These are phyloP conservation scores for Periphyllus acericola DNA, from an alignment of 2,888 invertebrate species.

Conservation along the genomic window DNA sequence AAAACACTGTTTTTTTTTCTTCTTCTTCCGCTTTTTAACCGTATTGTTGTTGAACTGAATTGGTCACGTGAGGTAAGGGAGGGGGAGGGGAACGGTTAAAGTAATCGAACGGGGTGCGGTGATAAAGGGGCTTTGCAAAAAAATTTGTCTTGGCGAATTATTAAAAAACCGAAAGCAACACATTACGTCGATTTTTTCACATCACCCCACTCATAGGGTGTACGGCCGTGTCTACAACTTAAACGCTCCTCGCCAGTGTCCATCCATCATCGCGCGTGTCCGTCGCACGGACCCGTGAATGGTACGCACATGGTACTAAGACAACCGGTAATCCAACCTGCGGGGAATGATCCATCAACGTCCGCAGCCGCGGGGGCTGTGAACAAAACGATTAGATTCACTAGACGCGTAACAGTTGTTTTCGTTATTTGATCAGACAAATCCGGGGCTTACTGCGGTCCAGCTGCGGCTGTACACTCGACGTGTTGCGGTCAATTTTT, in stretches of 20 bases:
- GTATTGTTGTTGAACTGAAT: too few species aligned
- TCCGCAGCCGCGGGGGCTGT: not conserved
- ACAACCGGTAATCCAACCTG: not conserved
- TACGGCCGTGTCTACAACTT: not conserved
- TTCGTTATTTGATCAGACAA: not conserved
- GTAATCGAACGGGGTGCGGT: too few species aligned
- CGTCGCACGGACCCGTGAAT: not conserved
- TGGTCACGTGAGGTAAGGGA: too few species aligned
- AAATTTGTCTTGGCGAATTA: too few species aligned
- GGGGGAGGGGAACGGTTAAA: too few species aligned
- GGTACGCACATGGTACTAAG: not conserved
- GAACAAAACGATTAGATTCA: not conserved
- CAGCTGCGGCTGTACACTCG: too few species aligned
- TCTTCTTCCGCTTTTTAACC: too few species aligned
- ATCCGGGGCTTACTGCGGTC: not conserved
- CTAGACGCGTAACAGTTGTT: not conserved
- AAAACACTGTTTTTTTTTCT: too few species aligned
- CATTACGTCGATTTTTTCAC: not conserved
- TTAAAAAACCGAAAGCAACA: not conserved
- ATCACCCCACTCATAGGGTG: not conserved
- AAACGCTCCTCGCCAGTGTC: not conserved
- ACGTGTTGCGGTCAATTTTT: too few species aligned
- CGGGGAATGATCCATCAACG: constrained; percentile 29
- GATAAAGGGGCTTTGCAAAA: too few species aligned
- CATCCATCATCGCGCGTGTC: constrained; percentile 11